Evolutionary conservation across 2,888 invertebrate genomes (phyloP).

Genomic region (Notocelia uddmanniana): DNA sequence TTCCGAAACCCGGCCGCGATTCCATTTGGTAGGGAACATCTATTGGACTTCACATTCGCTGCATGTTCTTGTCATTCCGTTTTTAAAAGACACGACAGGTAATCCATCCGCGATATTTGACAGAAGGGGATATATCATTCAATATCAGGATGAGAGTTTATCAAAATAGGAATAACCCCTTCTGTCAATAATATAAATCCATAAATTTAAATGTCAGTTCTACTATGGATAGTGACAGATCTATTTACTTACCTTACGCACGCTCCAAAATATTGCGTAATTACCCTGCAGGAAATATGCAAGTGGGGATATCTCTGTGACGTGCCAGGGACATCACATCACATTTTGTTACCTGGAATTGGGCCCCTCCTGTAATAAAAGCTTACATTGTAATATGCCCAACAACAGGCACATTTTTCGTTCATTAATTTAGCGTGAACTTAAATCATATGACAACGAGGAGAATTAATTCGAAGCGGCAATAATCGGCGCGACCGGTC

Average conservation of each 20-base stretch:
- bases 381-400: constrained; percentile 7
- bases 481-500: constrained; percentile 58
- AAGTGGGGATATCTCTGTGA: neutral
- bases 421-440: constrained; percentile 41
- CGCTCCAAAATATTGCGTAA: too few species aligned
- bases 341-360: constrained; percentile 4
- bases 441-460: constrained; percentile 46
- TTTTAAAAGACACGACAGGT: neutral
- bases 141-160: too few species aligned
- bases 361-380: constrained; percentile 10
- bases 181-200: too few species aligned
- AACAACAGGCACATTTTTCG: constrained; percentile 30
- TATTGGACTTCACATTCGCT: too few species aligned
- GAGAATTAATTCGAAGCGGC: constrained; percentile 60
- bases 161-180: too few species aligned
- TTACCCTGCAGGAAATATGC: neutral
- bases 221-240: too few species aligned
- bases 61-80: neutral
- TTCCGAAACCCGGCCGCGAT: neutral
- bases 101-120: too few species aligned
- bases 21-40: neutral
- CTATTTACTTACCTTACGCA: too few species aligned
- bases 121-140: too few species aligned
- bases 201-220: too few species aligned
- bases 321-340: too few species aligned